Evolutionary conservation across 2,888 invertebrate species (phyloP).

Genomic region (Tridacna crocea): DNA sequence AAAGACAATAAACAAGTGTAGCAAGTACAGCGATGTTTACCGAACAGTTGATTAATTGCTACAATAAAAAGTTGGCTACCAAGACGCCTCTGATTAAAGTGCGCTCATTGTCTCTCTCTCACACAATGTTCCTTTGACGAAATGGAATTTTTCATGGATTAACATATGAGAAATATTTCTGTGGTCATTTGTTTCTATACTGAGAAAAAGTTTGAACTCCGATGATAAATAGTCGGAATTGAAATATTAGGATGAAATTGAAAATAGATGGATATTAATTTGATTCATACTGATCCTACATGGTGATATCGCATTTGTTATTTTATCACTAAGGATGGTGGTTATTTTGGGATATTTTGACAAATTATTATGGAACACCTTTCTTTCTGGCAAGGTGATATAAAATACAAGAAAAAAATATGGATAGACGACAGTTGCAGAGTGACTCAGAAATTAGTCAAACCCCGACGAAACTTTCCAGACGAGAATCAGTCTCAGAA

Average conservation of each 20-base stretch:
- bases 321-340: too few species aligned
- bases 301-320: too few species aligned
- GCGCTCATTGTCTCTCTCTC: too few species aligned
- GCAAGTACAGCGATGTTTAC: not conserved
- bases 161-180: not conserved
- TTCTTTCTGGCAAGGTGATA: not conserved
- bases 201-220: not conserved
- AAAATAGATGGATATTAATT: too few species aligned
- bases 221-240: too few species aligned
- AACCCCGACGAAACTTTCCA: conserved; percentile 3
- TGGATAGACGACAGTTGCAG: conserved; percentile 32
- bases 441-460: conserved; percentile 49
- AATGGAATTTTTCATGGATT: not conserved
- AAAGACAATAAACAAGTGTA: conserved; percentile 9
- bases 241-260: too few species aligned
- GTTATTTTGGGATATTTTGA: too few species aligned
- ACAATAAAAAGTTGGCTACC: conserved; percentile 6
- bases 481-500: conserved; percentile 51
- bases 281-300: too few species aligned
- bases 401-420: not conserved
- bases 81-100: too few species aligned
- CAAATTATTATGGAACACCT: too few species aligned
- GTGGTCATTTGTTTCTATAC: not conserved
- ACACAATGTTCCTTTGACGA: not conserved
- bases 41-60: not conserved